Base-by-base conservation (phyloP, 2,888 invertebrate species). In the Stramonita haemastoma region DNA sequence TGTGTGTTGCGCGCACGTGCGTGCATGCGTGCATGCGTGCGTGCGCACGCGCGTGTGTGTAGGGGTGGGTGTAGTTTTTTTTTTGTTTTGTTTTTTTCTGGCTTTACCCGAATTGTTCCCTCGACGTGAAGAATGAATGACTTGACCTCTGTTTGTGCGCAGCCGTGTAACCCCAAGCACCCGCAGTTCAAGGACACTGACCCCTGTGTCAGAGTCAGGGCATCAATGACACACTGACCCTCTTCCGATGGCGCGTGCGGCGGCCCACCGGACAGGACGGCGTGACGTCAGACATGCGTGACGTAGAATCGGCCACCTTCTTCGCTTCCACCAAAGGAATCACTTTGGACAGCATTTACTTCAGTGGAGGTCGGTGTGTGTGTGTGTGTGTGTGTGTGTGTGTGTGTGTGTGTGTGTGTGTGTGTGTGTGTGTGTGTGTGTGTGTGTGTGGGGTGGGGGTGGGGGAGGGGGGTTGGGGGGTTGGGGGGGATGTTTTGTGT, bases 281-380 rank as follows among this genome's bases (percentile, higher is more conserved):
- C 13, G 93, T 95, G 29, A 93, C 94, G 22, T 93, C 92, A 73
- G 93, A 93, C n/a, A 92, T 96, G 57, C 91, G 93, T 77, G 95
- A 96, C 90, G 93, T 96, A 15, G 94, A 94, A 81, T 93, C 95
- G 0, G 94, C 94, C 81, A 95, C 95, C 6, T 95, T 95, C 91
- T 96, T 96, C 91, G 94, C 96, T 2, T 93, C 94, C 56, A 94
- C 96, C 29, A 93, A 94, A 57, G 91, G 91, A 79, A 95, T 95
- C 73, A 94, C 95, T 4, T 93, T 96, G 81, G 96, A 96, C 92
- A 95, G 95, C 89, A 95, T 96, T 26, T 96, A 96, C 91, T 96
- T 96, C 90, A 92, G 93, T 34, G 93, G 94, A 92, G 96, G 96
- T 96, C 26, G 22, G 81, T 36, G 32, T 13, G 15, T 11, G 13